Conservation (phyloP, 37 sponge, comb jelly and placozoan species). For the Chondrilla cf. caribensis region DNA sequence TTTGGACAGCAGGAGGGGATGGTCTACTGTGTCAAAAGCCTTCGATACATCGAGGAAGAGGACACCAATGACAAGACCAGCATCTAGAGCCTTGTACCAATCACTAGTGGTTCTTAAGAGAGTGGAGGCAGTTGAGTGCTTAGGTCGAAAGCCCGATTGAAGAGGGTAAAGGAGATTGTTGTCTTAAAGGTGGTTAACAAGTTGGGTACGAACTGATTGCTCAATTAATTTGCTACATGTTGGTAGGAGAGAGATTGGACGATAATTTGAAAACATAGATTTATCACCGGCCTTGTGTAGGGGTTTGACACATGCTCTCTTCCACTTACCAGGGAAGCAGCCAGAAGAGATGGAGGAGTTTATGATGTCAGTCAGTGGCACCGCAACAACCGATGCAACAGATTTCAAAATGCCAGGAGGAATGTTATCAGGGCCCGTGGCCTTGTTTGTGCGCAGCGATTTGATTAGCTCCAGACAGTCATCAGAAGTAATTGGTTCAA, state of each 20-base stretch:
- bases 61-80: not conserved
- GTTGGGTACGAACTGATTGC: not conserved
- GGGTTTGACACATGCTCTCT: not conserved
- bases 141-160: constrained; percentile 3
- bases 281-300: not conserved
- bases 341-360: not conserved
- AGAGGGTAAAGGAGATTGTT: not conserved
- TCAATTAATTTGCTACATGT: not conserved
- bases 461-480: too few relatives aligned
- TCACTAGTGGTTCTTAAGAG: not conserved
- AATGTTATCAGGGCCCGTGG: not conserved
- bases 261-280: not conserved
- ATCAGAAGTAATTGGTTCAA: too few relatives aligned
- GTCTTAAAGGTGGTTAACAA: not conserved
- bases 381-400: not conserved
- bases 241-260: not conserved
- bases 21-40: constrained; percentile 1
- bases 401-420: not conserved
- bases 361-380: not conserved
- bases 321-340: not conserved
- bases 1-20: not conserved
- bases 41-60: not conserved
- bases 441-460: too few relatives aligned
- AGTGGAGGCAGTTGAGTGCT: not conserved
- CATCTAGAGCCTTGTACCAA: not conserved